A percentile compares a stretch with the other conserved stretches of the same genome.
Evolutionary conservation across 1,140 invertebrate species (phyloP).

Genomic region (Drosophila mayri): DNA sequence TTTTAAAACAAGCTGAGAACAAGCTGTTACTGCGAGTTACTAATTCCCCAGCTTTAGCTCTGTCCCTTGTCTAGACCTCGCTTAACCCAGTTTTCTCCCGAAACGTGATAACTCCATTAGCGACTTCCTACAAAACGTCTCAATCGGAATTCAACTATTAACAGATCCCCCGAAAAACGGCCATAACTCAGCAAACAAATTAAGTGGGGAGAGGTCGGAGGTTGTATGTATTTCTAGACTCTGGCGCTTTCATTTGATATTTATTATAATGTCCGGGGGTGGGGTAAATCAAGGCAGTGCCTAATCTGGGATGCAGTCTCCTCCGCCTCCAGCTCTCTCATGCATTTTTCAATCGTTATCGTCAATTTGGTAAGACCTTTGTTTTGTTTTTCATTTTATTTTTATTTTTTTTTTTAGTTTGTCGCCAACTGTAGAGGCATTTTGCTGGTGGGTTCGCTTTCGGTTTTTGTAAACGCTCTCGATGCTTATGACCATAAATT

Average conservation of each 20-base stretch:
- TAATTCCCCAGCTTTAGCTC: conserved; percentile 18
- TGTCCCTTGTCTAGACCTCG: conserved; percentile 24
- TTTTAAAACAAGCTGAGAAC: conserved; percentile 12
- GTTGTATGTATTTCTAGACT: not conserved
- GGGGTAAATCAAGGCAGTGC: conserved; percentile 52
- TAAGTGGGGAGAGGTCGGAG: conserved; percentile 50
- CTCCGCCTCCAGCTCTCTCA: conserved; percentile 7
- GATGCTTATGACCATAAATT: conserved; percentile 82
- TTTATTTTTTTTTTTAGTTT: conserved; percentile 10
- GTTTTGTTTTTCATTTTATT: conserved; percentile 20
- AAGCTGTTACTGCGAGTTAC: conserved; percentile 7
- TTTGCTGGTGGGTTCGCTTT: conserved; percentile 40
- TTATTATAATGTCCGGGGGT: conserved; percentile 51
- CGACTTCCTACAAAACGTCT: conserved; percentile 55
- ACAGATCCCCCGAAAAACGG: conserved; percentile 27
- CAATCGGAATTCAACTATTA: conserved; percentile 38
- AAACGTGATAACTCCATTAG: conserved; percentile 57
- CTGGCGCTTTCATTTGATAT: conserved; percentile 51
- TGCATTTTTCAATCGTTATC: conserved; percentile 78
- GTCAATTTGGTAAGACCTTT: conserved; percentile 78
- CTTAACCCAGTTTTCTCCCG: conserved; percentile 37
- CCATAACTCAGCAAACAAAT: conserved; percentile 55
- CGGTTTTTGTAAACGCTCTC: conserved; percentile 63
- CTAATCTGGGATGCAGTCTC: conserved; percentile 39
- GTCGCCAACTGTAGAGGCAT: conserved; percentile 38